Evolutionary conservation across 1,140 invertebrate genomes (phyloP).

Genomic region (Dolichoris vasculosae): DNA sequence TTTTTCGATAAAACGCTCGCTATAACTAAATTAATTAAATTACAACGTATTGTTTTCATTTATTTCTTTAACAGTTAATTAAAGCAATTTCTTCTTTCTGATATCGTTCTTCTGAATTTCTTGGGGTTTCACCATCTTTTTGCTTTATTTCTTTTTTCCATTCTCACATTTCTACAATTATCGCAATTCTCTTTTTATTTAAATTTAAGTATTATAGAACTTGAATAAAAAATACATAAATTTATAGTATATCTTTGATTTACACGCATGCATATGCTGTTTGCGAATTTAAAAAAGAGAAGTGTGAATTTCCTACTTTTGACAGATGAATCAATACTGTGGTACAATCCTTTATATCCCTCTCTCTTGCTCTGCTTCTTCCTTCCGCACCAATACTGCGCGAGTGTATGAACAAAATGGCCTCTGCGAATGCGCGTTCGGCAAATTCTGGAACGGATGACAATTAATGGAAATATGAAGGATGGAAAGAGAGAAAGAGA

Average conservation of each 20-base stretch:
- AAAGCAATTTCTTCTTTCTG: not conserved
- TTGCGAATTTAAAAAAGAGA: conserved; percentile 47
- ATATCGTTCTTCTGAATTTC: not conserved
- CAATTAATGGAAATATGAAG: not conserved
- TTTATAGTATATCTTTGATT: not conserved
- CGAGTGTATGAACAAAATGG: conserved; percentile 72
- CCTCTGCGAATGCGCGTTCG: conserved; percentile 58
- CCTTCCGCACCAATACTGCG: conserved; percentile 20
- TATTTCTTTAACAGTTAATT: not conserved
- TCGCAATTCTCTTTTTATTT: not conserved
- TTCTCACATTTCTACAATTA: not conserved
- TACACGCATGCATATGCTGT: not conserved
- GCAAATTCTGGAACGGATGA: not conserved
- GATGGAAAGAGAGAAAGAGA: conserved; percentile 1
- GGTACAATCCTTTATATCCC: conserved; percentile 54
- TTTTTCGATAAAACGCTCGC: not conserved
- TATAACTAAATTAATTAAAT: not conserved
- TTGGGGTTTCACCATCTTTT: not conserved
- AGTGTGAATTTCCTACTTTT: conserved; percentile 59
- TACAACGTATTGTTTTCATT: not conserved
- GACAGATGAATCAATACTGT: conserved; percentile 74
- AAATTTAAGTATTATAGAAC: not conserved
- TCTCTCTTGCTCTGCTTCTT: conserved; percentile 26
- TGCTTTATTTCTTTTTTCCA: not conserved
- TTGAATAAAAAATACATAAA: not conserved